A percentile compares a stretch with the other conserved stretches of the same genome.
Conservation (phyloP, 2,797 vertebrate genomes). For the Chloroceryle inda region DNA sequence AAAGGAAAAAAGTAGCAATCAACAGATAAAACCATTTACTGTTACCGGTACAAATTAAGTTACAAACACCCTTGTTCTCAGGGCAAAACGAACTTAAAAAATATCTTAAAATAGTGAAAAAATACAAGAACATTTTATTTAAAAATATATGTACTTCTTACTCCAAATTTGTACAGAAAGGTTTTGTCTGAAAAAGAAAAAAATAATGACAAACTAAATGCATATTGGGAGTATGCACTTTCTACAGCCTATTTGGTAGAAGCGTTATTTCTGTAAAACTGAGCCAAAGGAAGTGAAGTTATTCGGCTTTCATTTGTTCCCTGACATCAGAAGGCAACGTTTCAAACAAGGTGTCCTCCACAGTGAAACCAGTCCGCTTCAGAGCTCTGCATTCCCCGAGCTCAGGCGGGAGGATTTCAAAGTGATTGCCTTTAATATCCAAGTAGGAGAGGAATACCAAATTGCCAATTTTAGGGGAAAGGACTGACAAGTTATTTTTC, state of each 20-base stretch:
- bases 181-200: conserved; percentile 57
- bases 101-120: conserved; percentile 79
- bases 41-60: conserved; percentile 71
- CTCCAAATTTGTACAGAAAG: conserved; percentile 76
- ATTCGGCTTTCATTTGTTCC: conserved; percentile 96
- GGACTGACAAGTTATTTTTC: conserved; percentile 92
- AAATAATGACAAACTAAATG: conserved; percentile 71
- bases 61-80: conserved; percentile 41
- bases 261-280: conserved; percentile 74
- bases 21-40: conserved; percentile 56
- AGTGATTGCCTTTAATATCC: conserved; percentile 97
- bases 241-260: conserved; percentile 83
- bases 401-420: conserved; percentile 93
- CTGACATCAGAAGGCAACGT: conserved; percentile 95
- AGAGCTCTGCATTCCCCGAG: conserved; percentile 90
- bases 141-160: conserved; percentile 82
- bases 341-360: conserved; percentile 95
- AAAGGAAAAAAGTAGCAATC: background rate
- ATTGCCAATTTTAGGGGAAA: conserved; percentile 96
- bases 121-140: conserved; percentile 81
- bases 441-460: conserved; percentile 89
- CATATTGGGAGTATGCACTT: conserved; percentile 74
- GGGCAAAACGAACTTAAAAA: conserved; percentile 78
- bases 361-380: conserved; percentile 89
- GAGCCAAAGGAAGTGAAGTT: conserved; percentile 67